These are phyloP conservation scores for Plebejus anna DNA, from an alignment of 2,888 invertebrate species.

Conservation along the genomic window DNA sequence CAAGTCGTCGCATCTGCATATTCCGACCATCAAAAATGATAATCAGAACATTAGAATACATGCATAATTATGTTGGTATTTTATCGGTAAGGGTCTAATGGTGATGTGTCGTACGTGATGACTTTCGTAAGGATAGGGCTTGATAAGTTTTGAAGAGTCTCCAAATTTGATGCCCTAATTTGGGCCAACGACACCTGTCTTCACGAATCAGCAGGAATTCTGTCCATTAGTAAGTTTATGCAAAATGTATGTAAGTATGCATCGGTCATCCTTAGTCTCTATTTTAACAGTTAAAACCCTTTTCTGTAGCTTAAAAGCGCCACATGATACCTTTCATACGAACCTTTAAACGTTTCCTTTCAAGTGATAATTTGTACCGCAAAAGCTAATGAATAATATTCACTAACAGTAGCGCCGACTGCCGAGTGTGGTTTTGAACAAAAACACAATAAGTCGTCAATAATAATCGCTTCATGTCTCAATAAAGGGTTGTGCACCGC, in stretches of 20 bases:
- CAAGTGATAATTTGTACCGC: neutral
- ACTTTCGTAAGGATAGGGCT: neutral
- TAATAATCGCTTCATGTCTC: neutral
- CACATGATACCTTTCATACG: neutral
- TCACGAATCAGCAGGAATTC: neutral
- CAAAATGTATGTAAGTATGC: neutral
- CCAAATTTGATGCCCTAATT: neutral
- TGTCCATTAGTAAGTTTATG: neutral
- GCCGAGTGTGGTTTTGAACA: neutral
- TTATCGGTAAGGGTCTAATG: neutral
- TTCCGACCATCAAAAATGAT: slow-evolving; percentile 16
- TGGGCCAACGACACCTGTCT: no score
- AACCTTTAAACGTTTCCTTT: neutral
- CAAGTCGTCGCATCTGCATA: slow-evolving; percentile 16
- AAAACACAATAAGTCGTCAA: neutral
- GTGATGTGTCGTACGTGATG: neutral
- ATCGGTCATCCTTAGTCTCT: neutral
- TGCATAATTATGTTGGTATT: neutral
- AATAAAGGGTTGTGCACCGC: slow-evolving; percentile 12
- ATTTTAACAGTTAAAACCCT: neutral
- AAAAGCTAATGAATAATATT: neutral
- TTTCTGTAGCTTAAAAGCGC: neutral
- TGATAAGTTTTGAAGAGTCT: neutral
- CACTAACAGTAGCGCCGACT: neutral
- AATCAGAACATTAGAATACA: slow-evolving; percentile 7